phyloP scores from a whole-genome alignment of 2,888 invertebrate genomes.

The Thalpophila matura region DNA sequence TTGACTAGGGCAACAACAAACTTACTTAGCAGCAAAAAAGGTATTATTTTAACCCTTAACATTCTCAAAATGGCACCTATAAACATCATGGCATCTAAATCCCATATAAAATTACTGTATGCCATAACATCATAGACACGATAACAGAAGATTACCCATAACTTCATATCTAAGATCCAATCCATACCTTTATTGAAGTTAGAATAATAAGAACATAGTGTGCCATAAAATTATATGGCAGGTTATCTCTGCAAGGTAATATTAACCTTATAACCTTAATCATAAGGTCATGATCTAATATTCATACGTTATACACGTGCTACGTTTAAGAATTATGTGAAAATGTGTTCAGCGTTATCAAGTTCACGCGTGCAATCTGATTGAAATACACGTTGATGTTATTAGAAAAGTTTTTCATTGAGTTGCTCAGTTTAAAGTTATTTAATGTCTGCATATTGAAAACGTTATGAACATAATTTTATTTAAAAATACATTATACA shows the following conservation, averaged over 20 bases:
- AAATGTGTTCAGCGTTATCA: constrained; percentile 42
- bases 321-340: constrained; percentile 52
- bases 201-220: constrained; percentile 64
- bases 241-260: constrained; percentile 52
- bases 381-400: constrained; percentile 46
- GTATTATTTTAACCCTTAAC: background rate
- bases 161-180: constrained; percentile 43
- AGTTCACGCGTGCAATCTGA: constrained; percentile 48
- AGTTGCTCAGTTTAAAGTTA: constrained; percentile 14
- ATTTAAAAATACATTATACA: background rate
- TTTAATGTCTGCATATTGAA: background rate
- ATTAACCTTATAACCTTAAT: constrained; percentile 55
- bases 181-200: constrained; percentile 62
- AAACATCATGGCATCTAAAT: background rate
- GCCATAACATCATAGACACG: constrained; percentile 23
- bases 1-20: too few species aligned
- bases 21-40: too few species aligned
- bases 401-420: constrained; percentile 41
- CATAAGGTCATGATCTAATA: constrained; percentile 56
- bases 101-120: constrained; percentile 7
- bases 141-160: constrained; percentile 45
- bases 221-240: constrained; percentile 66
- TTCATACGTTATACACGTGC: constrained; percentile 40
- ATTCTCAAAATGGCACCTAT: background rate
- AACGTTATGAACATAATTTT: background rate